A percentile compares a stretch with the other conserved stretches of the same genome.
Evolutionary conservation across 2,113 vertebrate species (phyloP).

Genomic region (Piprites chloris): DNA sequence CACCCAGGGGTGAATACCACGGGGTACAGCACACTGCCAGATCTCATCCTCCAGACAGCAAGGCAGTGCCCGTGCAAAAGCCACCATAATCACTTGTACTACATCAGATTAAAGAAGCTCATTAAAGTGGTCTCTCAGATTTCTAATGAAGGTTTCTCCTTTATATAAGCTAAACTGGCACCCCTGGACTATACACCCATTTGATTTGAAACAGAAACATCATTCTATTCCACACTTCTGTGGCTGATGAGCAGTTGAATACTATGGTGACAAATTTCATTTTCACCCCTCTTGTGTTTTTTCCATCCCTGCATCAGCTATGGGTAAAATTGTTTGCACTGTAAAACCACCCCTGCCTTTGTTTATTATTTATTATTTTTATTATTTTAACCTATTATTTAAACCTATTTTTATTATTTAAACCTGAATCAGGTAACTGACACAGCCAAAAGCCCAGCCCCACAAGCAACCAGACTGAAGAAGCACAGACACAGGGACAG

Average conservation of each 20-base stretch:
- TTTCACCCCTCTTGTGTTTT: not conserved
- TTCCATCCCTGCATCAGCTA: not conserved
- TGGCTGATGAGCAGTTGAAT: not conserved
- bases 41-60: not conserved
- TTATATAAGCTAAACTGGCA: not conserved
- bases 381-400: constrained; percentile 1
- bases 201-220: not conserved
- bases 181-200: not conserved
- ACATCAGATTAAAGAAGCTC: not conserved
- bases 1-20: fast-evolving
- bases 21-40: not conserved
- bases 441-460: not conserved
- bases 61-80: not conserved
- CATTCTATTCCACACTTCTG: not conserved
- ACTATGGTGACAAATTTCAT: not conserved
- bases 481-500: not conserved
- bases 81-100: not conserved
- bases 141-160: not conserved
- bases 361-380: too few species aligned
- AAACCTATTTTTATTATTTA: not conserved
- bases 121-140: not conserved
- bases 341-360: not conserved
- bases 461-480: not conserved
- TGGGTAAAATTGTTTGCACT: not conserved
- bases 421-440: not conserved